Conservation (phyloP, 2,888 invertebrate genomes). For the Hedya salicella region DNA sequence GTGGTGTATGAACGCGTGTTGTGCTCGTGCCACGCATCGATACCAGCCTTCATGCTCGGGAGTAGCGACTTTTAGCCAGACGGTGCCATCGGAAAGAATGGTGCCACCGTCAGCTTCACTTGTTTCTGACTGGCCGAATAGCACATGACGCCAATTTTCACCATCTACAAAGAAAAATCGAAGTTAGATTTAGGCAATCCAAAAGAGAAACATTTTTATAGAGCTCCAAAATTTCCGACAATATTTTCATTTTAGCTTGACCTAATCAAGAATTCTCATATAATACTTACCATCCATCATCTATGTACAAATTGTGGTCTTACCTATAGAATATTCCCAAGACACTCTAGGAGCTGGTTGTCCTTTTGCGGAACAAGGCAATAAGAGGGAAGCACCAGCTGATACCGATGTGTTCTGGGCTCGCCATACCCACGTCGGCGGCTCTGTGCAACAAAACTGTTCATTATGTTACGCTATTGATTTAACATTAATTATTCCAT, state of each 20-base stretch:
- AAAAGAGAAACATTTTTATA: too few relatives aligned
- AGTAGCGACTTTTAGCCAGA: conserved; percentile 89
- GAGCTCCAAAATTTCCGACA: too few relatives aligned
- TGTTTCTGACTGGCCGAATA: conserved; percentile 76
- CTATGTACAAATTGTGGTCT: conserved; percentile 30
- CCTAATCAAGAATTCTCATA: too few relatives aligned
- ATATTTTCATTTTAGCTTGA: too few relatives aligned
- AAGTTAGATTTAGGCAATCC: not conserved
- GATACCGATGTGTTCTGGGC: conserved; percentile 91
- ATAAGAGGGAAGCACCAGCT: conserved; percentile 89
- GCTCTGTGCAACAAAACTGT: conserved; percentile 86
- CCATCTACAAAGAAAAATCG: conserved; percentile 61
- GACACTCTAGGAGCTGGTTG: conserved; percentile 90
- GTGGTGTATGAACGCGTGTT: conserved; percentile 76
- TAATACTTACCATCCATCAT: too few relatives aligned
- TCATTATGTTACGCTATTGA: conserved; percentile 75
- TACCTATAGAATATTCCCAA: conserved; percentile 90
- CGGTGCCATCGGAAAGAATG: conserved; percentile 88
- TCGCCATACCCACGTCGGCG: conserved; percentile 90
- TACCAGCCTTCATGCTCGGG: conserved; percentile 93
- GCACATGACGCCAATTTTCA: conserved; percentile 77
- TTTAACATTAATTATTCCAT: conserved; percentile 5
- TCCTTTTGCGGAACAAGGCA: conserved; percentile 92
- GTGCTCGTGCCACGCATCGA: conserved; percentile 90
- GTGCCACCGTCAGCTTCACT: conserved; percentile 82